phyloP scores from a whole-genome alignment of 2,113 vertebrate genomes.

The Setophaga kirtlandii region DNA sequence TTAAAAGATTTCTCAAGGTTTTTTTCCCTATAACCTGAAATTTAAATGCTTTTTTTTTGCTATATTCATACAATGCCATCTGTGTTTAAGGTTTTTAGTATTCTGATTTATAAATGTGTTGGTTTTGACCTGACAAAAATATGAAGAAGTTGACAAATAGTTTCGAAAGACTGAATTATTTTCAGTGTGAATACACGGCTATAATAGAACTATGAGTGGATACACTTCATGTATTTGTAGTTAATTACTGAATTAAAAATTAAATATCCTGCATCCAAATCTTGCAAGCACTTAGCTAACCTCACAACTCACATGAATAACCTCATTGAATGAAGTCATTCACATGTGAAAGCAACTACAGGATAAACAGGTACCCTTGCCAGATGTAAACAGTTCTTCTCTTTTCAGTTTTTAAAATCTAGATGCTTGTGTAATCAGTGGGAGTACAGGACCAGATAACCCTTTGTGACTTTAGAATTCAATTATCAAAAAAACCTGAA shows the following conservation, averaged over 20 bases:
- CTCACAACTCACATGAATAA: neutral
- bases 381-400: neutral
- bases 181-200: neutral
- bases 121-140: neutral
- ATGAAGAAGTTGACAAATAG: neutral
- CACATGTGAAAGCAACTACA: neutral
- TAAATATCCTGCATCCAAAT: neutral
- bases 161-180: neutral
- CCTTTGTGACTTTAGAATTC: neutral
- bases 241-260: neutral
- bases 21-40: neutral
- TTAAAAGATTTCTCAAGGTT: neutral
- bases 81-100: neutral
- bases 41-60: neutral
- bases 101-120: neutral
- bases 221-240: neutral
- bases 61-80: neutral
- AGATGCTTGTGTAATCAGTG: neutral
- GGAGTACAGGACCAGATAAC: neutral
- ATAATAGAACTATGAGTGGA: neutral
- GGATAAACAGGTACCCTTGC: neutral
- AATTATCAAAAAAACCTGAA: neutral
- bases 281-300: neutral
- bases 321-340: neutral
- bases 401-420: neutral